Conservation (phyloP, 2,797 vertebrate species). For the Notamacropus eugenii region DNA sequence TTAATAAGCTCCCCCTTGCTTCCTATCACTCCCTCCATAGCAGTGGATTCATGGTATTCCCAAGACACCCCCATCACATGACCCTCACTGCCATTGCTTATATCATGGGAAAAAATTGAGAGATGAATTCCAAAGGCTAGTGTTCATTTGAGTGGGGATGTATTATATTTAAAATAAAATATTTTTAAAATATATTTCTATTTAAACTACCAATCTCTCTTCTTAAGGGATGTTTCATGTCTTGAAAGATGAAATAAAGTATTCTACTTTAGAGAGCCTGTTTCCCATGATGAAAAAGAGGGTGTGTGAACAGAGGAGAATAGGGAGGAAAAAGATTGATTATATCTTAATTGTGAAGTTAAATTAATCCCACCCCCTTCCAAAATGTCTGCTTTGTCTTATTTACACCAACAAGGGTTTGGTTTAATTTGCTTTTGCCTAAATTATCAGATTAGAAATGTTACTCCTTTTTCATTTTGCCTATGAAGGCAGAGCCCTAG, state of each 20-base stretch:
- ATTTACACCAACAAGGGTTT: background rate
- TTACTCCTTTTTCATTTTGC: constrained; percentile 23
- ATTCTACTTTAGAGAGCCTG: background rate
- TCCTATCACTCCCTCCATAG: background rate
- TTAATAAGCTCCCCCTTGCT: background rate
- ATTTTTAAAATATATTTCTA: no score
- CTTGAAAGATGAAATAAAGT: background rate
- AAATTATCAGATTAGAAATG: constrained; percentile 29
- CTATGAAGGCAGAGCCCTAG: background rate
- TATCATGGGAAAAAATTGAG: background rate
- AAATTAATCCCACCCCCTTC: background rate
- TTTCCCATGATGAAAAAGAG: background rate
- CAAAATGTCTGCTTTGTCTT: background rate
- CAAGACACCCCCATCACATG: background rate
- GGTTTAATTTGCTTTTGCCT: background rate
- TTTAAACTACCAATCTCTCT: background rate
- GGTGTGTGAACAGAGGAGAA: no score
- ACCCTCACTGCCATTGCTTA: background rate
- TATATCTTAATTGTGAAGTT: background rate
- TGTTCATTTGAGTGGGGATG: background rate
- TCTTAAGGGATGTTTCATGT: background rate
- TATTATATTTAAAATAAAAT: background rate
- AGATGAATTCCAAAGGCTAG: background rate
- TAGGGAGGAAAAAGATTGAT: background rate
- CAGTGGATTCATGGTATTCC: background rate